Base-by-base conservation (phyloP, 2,113 vertebrate species). In the Stegostoma tigrinum region DNA sequence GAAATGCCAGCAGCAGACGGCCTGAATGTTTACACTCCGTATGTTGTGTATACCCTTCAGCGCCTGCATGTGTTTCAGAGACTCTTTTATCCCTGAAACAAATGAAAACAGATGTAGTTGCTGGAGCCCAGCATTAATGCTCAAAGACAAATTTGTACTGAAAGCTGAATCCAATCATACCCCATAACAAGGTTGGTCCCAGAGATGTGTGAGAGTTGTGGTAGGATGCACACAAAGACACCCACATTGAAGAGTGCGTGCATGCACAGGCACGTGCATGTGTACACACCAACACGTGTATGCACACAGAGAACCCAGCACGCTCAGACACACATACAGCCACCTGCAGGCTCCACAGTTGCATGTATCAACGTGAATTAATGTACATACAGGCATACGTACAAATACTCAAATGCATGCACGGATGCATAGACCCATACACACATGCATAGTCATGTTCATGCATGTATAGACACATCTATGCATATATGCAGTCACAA, bases 51-150 rank as follows among this genome's bases (percentile, higher is more conserved):
- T n/a, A 95, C 27, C 94, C 67, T 95, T 66, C 42, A 52, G 94
- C 48, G 67, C 52, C 27, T 72, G 42, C 42, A 72, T 95, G 94
- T 95, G 42, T 75, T 45, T 75, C 67, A 95, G 12, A 52, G 66
- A 52, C 42, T 95, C 94, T 95, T 95, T 72, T 17, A 72, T 95
- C 67, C 45, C 42, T 17, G 68, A 95, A 75, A 30, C 66, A 95
- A 95, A 95, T 70, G 68, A 27, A 72, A 95, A 38, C 89, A 93
- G 89, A 66, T 93, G 89, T 34, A 93, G n/a, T 91, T 93, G 61
- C 61, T 93, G 89, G 61, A 93, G 34, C 61, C 61, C 5, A 38
- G 61, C 61, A 93, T 93, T 66, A 66, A 66, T 5, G 1, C 17
- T 21, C n/a, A 38, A 90, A 61, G 17, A 6, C 38, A 61, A 61